Evolutionary conservation across 2,113 vertebrate species (phyloP).

Genomic region (Microtus oregoni): DNA sequence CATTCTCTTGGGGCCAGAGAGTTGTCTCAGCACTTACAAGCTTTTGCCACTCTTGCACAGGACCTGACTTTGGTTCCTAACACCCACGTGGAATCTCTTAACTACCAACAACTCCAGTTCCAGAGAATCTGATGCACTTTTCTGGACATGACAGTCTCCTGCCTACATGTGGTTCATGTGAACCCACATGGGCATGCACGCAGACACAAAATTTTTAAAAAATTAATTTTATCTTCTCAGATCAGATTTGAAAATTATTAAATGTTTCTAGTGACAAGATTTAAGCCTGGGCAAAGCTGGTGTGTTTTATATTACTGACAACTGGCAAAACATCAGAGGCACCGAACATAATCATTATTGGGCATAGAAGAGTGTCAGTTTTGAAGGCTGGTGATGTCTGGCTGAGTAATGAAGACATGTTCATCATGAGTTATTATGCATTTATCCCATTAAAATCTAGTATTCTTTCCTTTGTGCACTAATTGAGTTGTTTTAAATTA

Average conservation of each 20-base stretch:
- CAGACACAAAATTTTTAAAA: neutral
- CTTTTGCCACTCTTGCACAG: neutral
- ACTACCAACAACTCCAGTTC: neutral
- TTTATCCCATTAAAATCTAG: neutral
- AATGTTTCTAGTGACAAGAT: neutral
- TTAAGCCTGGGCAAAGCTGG: constrained; percentile 1
- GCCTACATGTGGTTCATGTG: neutral
- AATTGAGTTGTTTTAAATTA: neutral
- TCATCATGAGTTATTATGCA: neutral
- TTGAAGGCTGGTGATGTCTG: neutral
- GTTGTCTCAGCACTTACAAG: too few relatives aligned
- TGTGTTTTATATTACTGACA: constrained; percentile 16
- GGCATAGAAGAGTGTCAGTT: neutral
- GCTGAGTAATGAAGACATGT: neutral
- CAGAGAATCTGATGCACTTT: neutral
- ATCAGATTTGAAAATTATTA: constrained; percentile 45
- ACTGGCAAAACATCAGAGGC: constrained; percentile 39
- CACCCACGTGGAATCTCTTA: too few relatives aligned
- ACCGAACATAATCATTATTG: constrained; percentile 60
- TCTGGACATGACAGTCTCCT: neutral
- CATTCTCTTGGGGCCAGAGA: neutral
- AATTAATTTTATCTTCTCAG: neutral
- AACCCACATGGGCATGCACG: neutral
- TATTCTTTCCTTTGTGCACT: neutral
- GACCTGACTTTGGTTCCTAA: neutral